Evolutionary conservation across 2,113 vertebrate species (phyloP).

Genomic region (Oreocharis arfaki): DNA sequence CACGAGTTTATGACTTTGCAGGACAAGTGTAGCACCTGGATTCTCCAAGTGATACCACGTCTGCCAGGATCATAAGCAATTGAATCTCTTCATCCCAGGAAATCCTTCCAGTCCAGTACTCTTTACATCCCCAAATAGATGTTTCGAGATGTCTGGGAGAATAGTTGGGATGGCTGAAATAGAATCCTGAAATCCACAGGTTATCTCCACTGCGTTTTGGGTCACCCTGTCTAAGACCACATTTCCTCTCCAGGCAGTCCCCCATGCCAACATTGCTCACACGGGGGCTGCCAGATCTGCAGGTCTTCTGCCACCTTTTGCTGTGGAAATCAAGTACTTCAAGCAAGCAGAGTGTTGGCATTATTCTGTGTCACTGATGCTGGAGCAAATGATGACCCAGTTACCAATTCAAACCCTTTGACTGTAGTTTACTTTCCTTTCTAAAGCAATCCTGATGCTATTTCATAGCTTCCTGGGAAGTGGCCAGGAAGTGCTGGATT

Average conservation of each 20-base stretch:
- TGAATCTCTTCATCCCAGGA: not conserved
- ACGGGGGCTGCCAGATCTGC: not conserved
- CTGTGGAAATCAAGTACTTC: not conserved
- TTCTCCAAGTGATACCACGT: not conserved
- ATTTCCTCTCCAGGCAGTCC: not conserved
- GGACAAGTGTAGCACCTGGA: fast-evolving
- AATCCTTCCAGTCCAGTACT: not conserved
- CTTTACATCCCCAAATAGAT: not conserved
- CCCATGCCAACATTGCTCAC: fast-evolving
- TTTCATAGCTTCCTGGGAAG: not conserved
- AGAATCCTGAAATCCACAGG: not conserved
- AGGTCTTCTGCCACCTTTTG: not conserved
- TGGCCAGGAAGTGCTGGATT: not conserved
- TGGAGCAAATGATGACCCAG: not conserved
- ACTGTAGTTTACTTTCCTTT: not conserved
- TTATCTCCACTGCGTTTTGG: not conserved
- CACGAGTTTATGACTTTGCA: not conserved
- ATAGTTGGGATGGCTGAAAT: not conserved
- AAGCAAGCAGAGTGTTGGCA: not conserved
- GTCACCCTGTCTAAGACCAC: not conserved
- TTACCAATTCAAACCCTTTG: not conserved
- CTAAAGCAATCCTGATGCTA: not conserved
- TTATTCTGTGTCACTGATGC: not conserved
- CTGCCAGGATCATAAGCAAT: not conserved
- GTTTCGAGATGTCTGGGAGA: not conserved